phyloP scores from a whole-genome alignment of 2,113 vertebrate species.

The Cololabis saira region DNA sequence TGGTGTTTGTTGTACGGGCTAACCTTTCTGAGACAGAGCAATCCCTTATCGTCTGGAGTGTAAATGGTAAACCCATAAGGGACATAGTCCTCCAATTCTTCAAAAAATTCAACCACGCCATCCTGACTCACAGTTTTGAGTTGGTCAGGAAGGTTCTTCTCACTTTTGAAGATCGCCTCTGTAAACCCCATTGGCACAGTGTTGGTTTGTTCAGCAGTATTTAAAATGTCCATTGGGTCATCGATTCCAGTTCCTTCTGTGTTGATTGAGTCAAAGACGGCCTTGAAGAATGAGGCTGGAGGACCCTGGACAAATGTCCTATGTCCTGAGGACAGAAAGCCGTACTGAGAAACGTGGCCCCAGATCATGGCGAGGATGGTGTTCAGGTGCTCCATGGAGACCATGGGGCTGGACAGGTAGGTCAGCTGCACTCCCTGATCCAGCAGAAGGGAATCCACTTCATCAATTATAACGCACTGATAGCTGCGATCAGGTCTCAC shows the following conservation, averaged over 20 bases:
- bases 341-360: slow-evolving; percentile 19
- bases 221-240: slow-evolving; percentile 17
- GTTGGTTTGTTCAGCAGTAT: neutral
- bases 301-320: slow-evolving; percentile 20
- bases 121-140: slow-evolving; percentile 30
- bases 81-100: slow-evolving; percentile 25
- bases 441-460: slow-evolving; percentile 40
- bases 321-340: slow-evolving; percentile 3
- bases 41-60: slow-evolving; percentile 11
- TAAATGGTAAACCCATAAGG: slow-evolving; percentile 39
- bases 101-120: slow-evolving; percentile 4
- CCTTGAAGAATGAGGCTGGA: slow-evolving; percentile 28
- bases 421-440: slow-evolving; percentile 48
- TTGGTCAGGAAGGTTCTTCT: neutral
- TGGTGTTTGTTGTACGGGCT: slow-evolving; percentile 14
- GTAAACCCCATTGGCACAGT: slow-evolving; percentile 22
- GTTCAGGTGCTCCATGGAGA: slow-evolving; percentile 24
- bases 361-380: slow-evolving; percentile 31
- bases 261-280: slow-evolving; percentile 26
- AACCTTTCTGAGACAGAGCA: slow-evolving; percentile 27
- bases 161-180: slow-evolving; percentile 1
- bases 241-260: slow-evolving; percentile 11
- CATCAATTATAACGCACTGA: slow-evolving; percentile 43
- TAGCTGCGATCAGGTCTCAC: slow-evolving; percentile 34
- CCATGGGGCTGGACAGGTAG: slow-evolving; percentile 37